Percentiles rank a stretch among this genome's conserved stretches.
Conservation (phyloP, 1,140 invertebrate genomes). For the Drosophila trapezifrons region DNA sequence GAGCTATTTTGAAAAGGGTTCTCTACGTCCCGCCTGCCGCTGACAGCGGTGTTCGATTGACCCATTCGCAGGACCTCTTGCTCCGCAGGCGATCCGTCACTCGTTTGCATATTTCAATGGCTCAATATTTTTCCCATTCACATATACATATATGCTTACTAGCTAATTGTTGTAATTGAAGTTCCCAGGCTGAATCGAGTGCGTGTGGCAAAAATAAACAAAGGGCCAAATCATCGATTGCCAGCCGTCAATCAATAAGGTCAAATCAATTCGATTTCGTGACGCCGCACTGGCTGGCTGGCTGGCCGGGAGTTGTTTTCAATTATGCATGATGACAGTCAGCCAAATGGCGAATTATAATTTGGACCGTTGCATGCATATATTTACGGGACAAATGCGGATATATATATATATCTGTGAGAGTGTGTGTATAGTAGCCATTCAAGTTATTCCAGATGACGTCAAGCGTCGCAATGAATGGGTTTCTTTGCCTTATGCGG, state of each 20-base stretch:
- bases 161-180: conserved; percentile 61
- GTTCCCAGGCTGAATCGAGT: conserved; percentile 29
- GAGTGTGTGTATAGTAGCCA: conserved; percentile 1
- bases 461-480: conserved; percentile 44
- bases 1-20: conserved; percentile 66
- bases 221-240: conserved; percentile 43
- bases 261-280: conserved; percentile 71
- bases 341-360: conserved; percentile 48
- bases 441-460: conserved; percentile 33
- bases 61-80: conserved; percentile 11
- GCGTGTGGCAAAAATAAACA: conserved; percentile 43
- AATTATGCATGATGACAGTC: conserved; percentile 67
- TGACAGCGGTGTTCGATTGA: conserved; percentile 58
- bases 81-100: conserved; percentile 46
- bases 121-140: conserved; percentile 26
- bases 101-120: conserved; percentile 42
- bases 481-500: conserved; percentile 21
- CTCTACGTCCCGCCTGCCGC: conserved; percentile 38
- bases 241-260: conserved; percentile 72
- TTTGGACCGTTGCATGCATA: conserved; percentile 27
- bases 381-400: conserved; percentile 12
- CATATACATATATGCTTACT: conserved; percentile 32
- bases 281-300: conserved; percentile 44
- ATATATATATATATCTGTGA: background rate
- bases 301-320: conserved; percentile 64